Conservation (phyloP, 2,888 invertebrate species). For the Scaptomyza reducta region DNA sequence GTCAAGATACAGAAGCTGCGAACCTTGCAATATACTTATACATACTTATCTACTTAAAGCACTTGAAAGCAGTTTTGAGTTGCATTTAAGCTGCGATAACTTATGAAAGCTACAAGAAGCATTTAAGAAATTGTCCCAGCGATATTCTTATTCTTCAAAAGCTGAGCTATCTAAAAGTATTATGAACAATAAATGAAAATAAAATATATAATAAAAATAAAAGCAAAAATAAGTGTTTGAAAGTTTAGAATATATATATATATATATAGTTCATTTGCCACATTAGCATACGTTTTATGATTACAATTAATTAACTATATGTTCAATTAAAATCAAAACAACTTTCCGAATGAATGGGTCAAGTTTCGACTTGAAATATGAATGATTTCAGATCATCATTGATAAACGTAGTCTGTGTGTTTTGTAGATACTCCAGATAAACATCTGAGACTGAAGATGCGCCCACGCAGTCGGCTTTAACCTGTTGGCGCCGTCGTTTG, state of each 20-base stretch:
- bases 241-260: too few relatives aligned
- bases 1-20: slow-evolving; percentile 4
- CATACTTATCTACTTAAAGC: neutral
- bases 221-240: too few relatives aligned
- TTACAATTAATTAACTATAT: too few relatives aligned
- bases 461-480: slow-evolving; percentile 52
- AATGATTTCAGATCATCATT: slow-evolving; percentile 35
- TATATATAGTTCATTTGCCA: too few relatives aligned
- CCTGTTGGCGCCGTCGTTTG: slow-evolving; percentile 58
- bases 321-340: neutral
- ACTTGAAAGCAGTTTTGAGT: slow-evolving; percentile 21
- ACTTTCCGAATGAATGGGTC: slow-evolving; percentile 17
- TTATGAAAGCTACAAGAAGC: neutral
- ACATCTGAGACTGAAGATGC: slow-evolving; percentile 22
- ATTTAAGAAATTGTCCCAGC: too few relatives aligned
- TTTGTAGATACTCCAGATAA: slow-evolving; percentile 30
- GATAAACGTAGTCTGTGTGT: slow-evolving; percentile 31
- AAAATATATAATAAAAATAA: too few relatives aligned
- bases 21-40: slow-evolving; percentile 7
- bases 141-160: too few relatives aligned
- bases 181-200: too few relatives aligned
- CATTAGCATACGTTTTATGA: too few relatives aligned
- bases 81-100: slow-evolving; percentile 11
- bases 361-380: slow-evolving; percentile 20
- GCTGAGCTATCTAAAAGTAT: too few relatives aligned